These are phyloP conservation scores for Homarus americanus DNA, from an alignment of 1,140 invertebrate genomes.

Conservation along the genomic window DNA sequence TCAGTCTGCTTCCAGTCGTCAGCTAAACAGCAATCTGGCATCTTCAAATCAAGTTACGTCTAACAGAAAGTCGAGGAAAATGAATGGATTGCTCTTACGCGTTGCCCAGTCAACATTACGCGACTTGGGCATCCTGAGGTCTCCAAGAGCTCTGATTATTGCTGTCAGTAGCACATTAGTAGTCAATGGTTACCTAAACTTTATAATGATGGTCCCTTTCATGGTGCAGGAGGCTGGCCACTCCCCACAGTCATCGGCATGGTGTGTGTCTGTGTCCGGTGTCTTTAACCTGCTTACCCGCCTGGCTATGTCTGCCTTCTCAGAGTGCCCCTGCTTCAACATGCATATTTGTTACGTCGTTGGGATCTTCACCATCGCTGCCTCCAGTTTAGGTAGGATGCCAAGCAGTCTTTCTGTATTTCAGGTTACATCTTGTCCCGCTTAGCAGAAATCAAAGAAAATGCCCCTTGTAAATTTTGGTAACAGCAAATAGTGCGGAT, in stretches of 20 bases:
- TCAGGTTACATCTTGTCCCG: too few species aligned
- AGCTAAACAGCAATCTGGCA: neutral
- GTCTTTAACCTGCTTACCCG: neutral
- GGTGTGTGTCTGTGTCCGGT: neutral
- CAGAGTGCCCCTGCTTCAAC: neutral
- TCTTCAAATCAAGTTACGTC: neutral
- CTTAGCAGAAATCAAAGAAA: too few species aligned
- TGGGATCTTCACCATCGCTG: neutral
- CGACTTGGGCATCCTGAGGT: neutral
- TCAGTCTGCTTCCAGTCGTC: neutral
- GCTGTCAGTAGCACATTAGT: neutral
- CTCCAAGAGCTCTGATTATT: neutral
- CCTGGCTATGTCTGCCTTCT: neutral
- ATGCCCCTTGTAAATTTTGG: too few species aligned
- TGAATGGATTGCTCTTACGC: neutral
- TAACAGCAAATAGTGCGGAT: too few species aligned
- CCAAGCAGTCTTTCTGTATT: too few species aligned
- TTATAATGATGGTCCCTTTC: conserved; percentile 15
- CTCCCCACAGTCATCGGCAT: neutral
- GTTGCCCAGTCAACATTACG: neutral
- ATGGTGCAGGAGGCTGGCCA: neutral
- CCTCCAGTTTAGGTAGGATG: neutral
- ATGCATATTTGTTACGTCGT: neutral
- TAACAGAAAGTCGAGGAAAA: neutral
- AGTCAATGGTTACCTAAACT: neutral